A percentile compares a stretch with the other conserved stretches of the same genome.
phyloP scores from a whole-genome alignment of 2,797 vertebrate species.

The Myripristis jacobus region DNA sequence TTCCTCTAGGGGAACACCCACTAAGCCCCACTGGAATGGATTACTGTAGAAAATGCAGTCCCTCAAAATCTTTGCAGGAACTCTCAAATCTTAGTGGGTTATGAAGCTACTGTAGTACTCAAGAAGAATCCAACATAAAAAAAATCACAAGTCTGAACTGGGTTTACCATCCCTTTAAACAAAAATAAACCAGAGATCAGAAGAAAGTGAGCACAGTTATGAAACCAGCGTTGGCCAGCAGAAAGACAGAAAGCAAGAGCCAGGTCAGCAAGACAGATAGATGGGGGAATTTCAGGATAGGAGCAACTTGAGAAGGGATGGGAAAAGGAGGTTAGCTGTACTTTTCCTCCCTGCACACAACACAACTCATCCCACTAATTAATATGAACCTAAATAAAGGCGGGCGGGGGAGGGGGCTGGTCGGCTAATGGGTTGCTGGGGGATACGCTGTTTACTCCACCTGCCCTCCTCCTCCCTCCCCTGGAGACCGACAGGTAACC shows the following conservation, averaged over 20 bases:
- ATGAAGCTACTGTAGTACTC: no score
- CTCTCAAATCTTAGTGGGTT: no score
- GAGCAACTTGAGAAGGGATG: background rate
- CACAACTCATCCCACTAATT: slow-evolving; percentile 48
- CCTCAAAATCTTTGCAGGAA: no score
- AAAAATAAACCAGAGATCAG: no score
- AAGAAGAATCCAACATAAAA: no score
- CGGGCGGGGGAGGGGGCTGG: slow-evolving; percentile 7
- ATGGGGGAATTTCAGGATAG: background rate
- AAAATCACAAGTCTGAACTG: no score
- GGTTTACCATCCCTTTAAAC: no score
- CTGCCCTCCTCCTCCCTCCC: slow-evolving; percentile 34
- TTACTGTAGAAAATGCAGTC: no score
- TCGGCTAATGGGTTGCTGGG: slow-evolving; percentile 69
- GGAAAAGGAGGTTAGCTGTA: slow-evolving; percentile 5
- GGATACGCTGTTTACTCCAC: slow-evolving; percentile 51
- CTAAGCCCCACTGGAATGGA: no score
- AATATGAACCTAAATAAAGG: slow-evolving; percentile 70
- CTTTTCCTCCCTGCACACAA: background rate
- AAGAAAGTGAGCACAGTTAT: background rate
- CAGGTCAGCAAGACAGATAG: background rate
- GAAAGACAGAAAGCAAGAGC: background rate
- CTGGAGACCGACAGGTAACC: slow-evolving; percentile 64
- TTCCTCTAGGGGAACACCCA: no score
- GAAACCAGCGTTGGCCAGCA: background rate